Evolutionary conservation across 2,888 invertebrate genomes (phyloP).

Genomic region (Troides helena): DNA sequence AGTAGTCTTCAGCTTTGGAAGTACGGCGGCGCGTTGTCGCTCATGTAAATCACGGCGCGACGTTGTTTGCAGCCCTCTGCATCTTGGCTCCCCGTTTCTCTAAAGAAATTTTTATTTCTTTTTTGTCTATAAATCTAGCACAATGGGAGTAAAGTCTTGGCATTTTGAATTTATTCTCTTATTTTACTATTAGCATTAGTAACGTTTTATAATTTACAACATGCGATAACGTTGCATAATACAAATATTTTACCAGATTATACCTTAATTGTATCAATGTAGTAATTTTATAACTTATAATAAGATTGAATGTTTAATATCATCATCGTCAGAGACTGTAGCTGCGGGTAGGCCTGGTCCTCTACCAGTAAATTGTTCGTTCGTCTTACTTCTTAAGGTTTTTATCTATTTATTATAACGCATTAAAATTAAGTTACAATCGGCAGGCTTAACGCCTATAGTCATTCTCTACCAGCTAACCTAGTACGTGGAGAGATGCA

Average conservation of each 20-base stretch:
- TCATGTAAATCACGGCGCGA: slow-evolving; percentile 53
- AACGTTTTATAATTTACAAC: slow-evolving; percentile 9
- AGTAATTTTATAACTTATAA: too few relatives aligned
- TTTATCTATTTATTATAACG: too few relatives aligned
- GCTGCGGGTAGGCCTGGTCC: too few relatives aligned
- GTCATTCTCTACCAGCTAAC: too few relatives aligned
- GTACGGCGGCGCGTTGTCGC: slow-evolving; percentile 43
- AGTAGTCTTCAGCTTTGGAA: slow-evolving; percentile 37
- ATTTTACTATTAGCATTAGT: slow-evolving; percentile 29
- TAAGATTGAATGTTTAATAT: too few relatives aligned
- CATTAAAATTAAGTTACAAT: too few relatives aligned
- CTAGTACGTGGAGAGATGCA: too few relatives aligned
- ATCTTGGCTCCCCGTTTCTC: slow-evolving; percentile 36
- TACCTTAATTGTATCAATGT: too few relatives aligned
- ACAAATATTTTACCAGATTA: not conserved
- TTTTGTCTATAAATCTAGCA: slow-evolving; percentile 40
- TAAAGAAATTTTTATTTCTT: slow-evolving; percentile 39
- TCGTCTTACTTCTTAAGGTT: too few relatives aligned
- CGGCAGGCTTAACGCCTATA: too few relatives aligned
- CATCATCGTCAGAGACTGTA: too few relatives aligned
- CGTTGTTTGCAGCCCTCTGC: slow-evolving; percentile 41
- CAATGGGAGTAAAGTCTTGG: slow-evolving; percentile 35
- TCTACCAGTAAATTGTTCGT: too few relatives aligned
- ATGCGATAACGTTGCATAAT: not conserved
- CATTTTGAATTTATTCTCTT: slow-evolving; percentile 38